Evolutionary conservation across 2,888 invertebrate species (phyloP).

Genomic region (Cephalotes varians): DNA sequence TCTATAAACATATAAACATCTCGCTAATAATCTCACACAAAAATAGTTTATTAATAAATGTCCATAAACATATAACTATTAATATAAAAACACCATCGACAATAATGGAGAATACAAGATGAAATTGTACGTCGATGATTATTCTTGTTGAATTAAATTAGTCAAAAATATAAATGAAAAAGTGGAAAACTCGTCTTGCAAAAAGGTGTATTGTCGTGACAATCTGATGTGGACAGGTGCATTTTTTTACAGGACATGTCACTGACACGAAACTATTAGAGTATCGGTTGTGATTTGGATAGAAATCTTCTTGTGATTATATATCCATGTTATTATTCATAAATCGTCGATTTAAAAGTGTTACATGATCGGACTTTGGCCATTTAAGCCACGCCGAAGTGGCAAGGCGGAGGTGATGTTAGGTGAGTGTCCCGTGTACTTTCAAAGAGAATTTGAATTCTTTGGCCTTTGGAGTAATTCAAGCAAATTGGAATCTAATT

Average conservation of each 20-base stretch:
- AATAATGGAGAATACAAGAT: not conserved
- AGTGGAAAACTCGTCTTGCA: not conserved
- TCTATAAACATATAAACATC: too few species aligned
- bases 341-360: slow-evolving; percentile 23
- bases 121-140: not conserved
- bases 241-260: not conserved
- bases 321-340: slow-evolving; percentile 3
- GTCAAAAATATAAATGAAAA: not conserved
- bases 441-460: slow-evolving; percentile 19
- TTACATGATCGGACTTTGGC: slow-evolving; percentile 88
- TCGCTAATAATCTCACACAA: not conserved
- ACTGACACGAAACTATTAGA: not conserved
- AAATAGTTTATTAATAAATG: not conserved
- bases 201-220: not conserved
- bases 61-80: not conserved
- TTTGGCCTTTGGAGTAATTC: not conserved
- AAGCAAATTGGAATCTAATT: not conserved
- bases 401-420: slow-evolving; percentile 90
- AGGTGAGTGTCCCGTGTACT: slow-evolving; percentile 88
- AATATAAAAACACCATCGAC: not conserved
- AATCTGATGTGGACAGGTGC: not conserved
- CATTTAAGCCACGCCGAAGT: slow-evolving; percentile 89
- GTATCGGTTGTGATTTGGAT: not conserved
- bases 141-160: not conserved
- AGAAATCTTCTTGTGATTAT: not conserved